These are phyloP conservation scores for Penaeus indicus DNA, from an alignment of 1,140 invertebrate species.

Conservation along the genomic window DNA sequence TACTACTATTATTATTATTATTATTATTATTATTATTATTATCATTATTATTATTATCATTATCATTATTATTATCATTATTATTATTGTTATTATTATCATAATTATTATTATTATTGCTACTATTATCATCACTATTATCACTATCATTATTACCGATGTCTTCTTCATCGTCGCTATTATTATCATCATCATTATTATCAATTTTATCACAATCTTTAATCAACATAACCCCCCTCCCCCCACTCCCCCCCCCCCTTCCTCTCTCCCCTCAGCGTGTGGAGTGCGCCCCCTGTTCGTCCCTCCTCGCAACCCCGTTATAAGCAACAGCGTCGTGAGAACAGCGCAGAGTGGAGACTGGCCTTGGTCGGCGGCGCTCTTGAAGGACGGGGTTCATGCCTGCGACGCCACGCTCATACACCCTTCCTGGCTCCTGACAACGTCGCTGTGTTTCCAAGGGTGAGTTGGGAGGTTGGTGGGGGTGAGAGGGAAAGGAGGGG, in stretches of 20 bases:
- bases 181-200: no score
- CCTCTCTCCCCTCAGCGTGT: conserved; percentile 76
- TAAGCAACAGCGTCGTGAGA: conserved; percentile 69
- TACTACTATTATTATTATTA: no score
- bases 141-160: no score
- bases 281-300: conserved; percentile 76
- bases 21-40: no score
- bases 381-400: conserved; percentile 86
- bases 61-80: no score
- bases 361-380: conserved; percentile 89
- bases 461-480: conserved; percentile 66
- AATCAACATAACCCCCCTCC: neutral
- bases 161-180: no score
- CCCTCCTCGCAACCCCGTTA: conserved; percentile 70
- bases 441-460: conserved; percentile 89
- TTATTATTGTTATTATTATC: no score
- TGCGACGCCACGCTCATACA: conserved; percentile 88
- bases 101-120: no score
- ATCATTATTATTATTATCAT: no score
- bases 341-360: conserved; percentile 75
- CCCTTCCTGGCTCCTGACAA: conserved; percentile 86
- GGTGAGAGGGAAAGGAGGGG: no score
- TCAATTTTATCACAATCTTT: no score
- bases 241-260: neutral
- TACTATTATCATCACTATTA: no score